Evolutionary conservation across 2,113 vertebrate species (phyloP).

Genomic region (Amblyornis subalaris): DNA sequence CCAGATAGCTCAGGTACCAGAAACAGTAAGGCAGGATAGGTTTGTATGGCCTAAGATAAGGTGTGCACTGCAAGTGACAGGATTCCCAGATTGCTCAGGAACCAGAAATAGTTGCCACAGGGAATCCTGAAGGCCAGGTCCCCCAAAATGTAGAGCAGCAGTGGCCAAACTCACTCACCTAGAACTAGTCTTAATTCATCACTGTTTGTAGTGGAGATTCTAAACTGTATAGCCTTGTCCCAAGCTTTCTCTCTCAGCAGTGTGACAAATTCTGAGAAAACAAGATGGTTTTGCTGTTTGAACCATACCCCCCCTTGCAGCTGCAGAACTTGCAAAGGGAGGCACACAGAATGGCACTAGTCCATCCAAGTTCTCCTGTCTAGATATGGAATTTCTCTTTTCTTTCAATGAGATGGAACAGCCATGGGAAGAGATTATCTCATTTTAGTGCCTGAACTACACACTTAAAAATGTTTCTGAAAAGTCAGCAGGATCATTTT

Average conservation of each 20-base stretch:
- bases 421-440: background rate
- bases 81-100: background rate
- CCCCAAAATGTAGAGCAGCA: background rate
- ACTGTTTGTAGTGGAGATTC: background rate
- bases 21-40: background rate
- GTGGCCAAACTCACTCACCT: background rate
- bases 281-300: rapidly evolving
- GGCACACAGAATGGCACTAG: background rate
- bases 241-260: background rate
- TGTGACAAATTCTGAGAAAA: background rate
- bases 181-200: background rate
- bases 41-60: rapidly evolving
- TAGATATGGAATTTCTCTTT: background rate
- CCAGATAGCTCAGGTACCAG: no score
- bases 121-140: background rate
- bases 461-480: background rate
- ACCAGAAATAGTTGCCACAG: background rate
- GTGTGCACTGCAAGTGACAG: rapidly evolving
- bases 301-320: background rate
- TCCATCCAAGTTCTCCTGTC: background rate
- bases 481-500: background rate
- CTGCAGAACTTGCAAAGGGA: background rate
- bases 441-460: background rate
- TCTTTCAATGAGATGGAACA: background rate
- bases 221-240: background rate